Conservation (phyloP, 1,140 invertebrate genomes). For the Littorina saxatilis region DNA sequence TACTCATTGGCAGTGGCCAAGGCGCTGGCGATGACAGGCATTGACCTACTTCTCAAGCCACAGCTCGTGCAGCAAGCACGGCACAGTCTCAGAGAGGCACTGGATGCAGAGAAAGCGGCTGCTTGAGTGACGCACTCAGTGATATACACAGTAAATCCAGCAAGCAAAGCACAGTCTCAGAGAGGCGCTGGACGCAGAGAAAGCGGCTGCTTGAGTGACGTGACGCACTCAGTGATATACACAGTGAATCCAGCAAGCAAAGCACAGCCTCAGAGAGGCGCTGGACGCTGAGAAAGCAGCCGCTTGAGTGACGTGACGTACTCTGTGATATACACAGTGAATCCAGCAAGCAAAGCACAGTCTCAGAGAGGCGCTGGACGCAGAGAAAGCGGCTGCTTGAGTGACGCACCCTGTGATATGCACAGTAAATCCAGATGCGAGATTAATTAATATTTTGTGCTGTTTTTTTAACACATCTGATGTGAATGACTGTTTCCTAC, state of each 20-base stretch:
- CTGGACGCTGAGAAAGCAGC: neutral
- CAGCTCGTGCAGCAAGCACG: constrained; percentile 43
- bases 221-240: too few species aligned
- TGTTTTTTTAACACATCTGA: too few species aligned
- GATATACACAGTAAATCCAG: too few species aligned
- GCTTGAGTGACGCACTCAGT: too few species aligned
- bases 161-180: constrained; percentile 46
- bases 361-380: constrained; percentile 38
- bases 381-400: neutral
- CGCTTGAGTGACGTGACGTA: too few species aligned
- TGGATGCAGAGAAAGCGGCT: neutral
- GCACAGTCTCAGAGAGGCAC: constrained; percentile 43
- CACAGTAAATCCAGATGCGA: too few species aligned
- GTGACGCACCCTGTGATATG: too few species aligned
- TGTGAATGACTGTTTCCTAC: too few species aligned
- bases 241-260: too few species aligned
- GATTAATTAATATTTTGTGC: too few species aligned
- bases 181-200: constrained; percentile 13
- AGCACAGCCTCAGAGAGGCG: constrained; percentile 44
- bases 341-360: constrained; percentile 42
- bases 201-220: neutral
- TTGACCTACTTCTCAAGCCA: constrained; percentile 52
- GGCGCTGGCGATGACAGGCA: constrained; percentile 63
- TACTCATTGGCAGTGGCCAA: constrained; percentile 63
- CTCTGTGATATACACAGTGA: too few species aligned